A percentile compares a stretch with the other conserved stretches of the same genome.
Conservation (phyloP, 2,797 vertebrate species). For the Thamnophis elegans region DNA sequence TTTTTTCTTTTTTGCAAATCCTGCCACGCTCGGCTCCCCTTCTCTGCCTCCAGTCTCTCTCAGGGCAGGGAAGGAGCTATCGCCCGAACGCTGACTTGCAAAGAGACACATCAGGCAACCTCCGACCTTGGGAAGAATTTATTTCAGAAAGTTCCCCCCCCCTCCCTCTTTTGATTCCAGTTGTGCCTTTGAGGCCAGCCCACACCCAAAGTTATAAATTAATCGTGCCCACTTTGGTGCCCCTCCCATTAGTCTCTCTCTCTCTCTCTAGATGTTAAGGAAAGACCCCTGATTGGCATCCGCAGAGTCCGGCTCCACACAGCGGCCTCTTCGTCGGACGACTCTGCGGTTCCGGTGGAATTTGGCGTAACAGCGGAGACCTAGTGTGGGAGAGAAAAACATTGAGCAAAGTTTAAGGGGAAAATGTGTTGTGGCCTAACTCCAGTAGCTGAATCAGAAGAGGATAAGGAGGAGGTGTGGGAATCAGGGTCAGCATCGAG, state of each 20-base stretch:
- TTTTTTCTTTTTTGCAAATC: not conserved
- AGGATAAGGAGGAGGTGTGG: too few relatives aligned
- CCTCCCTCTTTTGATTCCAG: not conserved
- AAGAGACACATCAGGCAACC: not conserved
- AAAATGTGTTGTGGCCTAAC: too few relatives aligned
- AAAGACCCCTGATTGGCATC: conserved; percentile 90
- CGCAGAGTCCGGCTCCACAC: conserved; percentile 87
- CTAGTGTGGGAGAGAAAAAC: conserved; percentile 59
- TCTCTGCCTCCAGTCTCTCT: too few relatives aligned
- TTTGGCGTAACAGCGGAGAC: conserved; percentile 93
- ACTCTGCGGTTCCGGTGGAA: conserved; percentile 96
- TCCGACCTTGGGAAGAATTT: not conserved
- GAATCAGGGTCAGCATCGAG: too few relatives aligned
- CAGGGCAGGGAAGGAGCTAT: not conserved
- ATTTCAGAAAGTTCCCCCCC: not conserved
- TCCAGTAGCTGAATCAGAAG: too few relatives aligned
- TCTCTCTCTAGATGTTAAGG: conserved; percentile 82
- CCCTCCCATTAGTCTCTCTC: not conserved
- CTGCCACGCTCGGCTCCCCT: fast-evolving
- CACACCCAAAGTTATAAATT: conserved; percentile 33
- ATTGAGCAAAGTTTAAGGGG: not conserved
- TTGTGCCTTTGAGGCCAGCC: not conserved
- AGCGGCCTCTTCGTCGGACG: conserved; percentile 90
- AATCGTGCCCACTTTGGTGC: conserved; percentile 15
- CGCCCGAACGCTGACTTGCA: not conserved